Conservation (phyloP, 2,888 invertebrate genomes). For the Chloroclystis v-ata region DNA sequence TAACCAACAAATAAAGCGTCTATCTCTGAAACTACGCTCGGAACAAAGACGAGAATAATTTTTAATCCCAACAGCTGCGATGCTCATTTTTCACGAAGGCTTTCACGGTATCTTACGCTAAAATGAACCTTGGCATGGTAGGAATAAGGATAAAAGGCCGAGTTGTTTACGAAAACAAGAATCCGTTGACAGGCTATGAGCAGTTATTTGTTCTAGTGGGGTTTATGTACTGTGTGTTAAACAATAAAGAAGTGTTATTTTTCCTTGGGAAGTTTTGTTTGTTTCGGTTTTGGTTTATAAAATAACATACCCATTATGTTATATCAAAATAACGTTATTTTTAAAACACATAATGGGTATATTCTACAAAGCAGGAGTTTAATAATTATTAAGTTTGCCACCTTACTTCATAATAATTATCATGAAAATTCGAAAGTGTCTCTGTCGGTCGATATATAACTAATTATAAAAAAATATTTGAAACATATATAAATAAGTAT, state of each 20-base stretch:
- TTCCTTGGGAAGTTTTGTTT: background rate
- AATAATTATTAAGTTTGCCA: too few species aligned
- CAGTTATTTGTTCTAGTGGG: constrained; percentile 45
- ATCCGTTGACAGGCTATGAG: constrained; percentile 63
- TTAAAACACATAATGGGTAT: too few species aligned
- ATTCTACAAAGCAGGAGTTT: too few species aligned
- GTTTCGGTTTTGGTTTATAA: background rate
- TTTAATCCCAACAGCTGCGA: constrained; percentile 69
- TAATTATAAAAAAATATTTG: too few species aligned
- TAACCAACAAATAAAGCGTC: constrained; percentile 25
- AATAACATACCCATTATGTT: too few species aligned
- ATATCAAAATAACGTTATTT: too few species aligned
- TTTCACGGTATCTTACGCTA: constrained; percentile 30
- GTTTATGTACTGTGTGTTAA: constrained; percentile 22
- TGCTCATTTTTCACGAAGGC: constrained; percentile 70
- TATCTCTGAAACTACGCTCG: constrained; percentile 26
- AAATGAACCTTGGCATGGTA: constrained; percentile 34
- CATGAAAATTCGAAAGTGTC: too few species aligned
- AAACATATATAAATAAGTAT: too few species aligned
- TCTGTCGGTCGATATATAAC: too few species aligned
- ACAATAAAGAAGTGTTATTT: constrained; percentile 11
- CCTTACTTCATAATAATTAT: too few species aligned
- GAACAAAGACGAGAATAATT: constrained; percentile 63
- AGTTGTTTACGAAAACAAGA: constrained; percentile 32
- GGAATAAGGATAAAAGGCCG: constrained; percentile 24